A percentile compares a stretch with the other conserved stretches of the same genome.
Evolutionary conservation across 2,113 vertebrate species (phyloP).

Genomic region (Neotragus pygmaeus): DNA sequence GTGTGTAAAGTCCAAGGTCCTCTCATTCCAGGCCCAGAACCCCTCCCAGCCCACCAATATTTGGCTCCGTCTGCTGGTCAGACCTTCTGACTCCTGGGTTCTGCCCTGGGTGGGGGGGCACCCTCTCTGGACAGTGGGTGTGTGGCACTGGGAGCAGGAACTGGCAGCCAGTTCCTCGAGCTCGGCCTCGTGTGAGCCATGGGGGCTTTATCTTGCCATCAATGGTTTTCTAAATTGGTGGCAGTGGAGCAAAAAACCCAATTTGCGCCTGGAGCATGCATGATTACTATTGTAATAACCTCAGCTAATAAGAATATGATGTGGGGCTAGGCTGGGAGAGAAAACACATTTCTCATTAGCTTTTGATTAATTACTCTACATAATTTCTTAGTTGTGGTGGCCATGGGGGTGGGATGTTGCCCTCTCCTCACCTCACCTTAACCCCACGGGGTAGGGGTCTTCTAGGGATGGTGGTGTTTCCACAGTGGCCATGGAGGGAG

Average conservation of each 20-base stretch:
- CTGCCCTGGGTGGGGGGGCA: background rate
- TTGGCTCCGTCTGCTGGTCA: background rate
- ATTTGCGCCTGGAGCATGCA: constrained; percentile 82
- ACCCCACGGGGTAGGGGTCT: background rate
- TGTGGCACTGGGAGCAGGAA: background rate
- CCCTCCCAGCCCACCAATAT: too few species aligned
- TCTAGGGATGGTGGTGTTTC: background rate
- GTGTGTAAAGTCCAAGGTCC: background rate
- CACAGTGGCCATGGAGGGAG: background rate
- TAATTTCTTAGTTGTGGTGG: constrained; percentile 81
- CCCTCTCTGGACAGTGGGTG: background rate
- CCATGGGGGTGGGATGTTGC: constrained; percentile 67
- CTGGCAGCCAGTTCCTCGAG: background rate
- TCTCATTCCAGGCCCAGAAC: background rate
- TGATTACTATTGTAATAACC: constrained; percentile 89
- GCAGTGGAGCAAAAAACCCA: constrained; percentile 86
- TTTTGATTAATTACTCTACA: constrained; percentile 86
- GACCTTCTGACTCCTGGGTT: background rate
- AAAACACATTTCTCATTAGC: constrained; percentile 89
- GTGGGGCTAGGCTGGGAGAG: constrained; percentile 82
- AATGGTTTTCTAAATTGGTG: constrained; percentile 85
- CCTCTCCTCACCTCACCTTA: constrained; percentile 74
- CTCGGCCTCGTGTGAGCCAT: constrained; percentile 52
- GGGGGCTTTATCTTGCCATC: constrained; percentile 80
- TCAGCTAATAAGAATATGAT: constrained; percentile 87